phyloP scores from a whole-genome alignment of 2,113 vertebrate species.

The Bothrops jararaca region DNA sequence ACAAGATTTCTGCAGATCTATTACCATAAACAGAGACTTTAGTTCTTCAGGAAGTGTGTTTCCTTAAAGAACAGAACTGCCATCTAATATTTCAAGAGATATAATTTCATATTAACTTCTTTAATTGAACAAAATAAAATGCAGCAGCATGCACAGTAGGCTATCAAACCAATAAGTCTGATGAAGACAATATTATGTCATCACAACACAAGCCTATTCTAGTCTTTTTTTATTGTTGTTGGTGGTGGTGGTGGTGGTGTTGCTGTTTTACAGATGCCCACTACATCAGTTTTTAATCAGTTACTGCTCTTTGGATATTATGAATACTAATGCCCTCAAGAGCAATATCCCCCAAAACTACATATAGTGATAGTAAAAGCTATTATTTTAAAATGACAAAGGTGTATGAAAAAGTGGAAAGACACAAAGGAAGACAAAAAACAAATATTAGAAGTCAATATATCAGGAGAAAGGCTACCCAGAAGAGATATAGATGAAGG shows the following conservation, averaged over 20 bases:
- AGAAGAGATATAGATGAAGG: neutral
- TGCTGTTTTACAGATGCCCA: neutral
- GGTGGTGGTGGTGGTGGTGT: too few relatives aligned
- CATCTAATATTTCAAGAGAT: neutral
- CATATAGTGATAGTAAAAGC: neutral
- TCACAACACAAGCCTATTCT: neutral
- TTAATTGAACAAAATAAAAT: neutral
- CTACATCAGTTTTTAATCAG: neutral
- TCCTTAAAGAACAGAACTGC: neutral
- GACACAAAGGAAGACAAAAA: neutral
- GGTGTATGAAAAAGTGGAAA: neutral
- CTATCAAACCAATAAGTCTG: neutral
- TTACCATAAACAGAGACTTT: neutral
- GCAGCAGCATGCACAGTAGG: neutral
- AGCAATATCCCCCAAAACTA: neutral
- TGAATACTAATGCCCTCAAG: neutral
- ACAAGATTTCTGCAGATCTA: constrained; percentile 1
- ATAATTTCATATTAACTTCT: neutral
- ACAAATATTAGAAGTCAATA: neutral
- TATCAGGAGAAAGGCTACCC: neutral
- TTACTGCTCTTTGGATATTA: neutral
- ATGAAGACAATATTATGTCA: neutral
- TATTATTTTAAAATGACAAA: neutral
- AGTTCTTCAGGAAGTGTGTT: neutral
- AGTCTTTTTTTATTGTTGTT: too few relatives aligned